These are phyloP conservation scores for Diceros bicornis DNA, from an alignment of 2,797 vertebrate species.

Conservation along the genomic window DNA sequence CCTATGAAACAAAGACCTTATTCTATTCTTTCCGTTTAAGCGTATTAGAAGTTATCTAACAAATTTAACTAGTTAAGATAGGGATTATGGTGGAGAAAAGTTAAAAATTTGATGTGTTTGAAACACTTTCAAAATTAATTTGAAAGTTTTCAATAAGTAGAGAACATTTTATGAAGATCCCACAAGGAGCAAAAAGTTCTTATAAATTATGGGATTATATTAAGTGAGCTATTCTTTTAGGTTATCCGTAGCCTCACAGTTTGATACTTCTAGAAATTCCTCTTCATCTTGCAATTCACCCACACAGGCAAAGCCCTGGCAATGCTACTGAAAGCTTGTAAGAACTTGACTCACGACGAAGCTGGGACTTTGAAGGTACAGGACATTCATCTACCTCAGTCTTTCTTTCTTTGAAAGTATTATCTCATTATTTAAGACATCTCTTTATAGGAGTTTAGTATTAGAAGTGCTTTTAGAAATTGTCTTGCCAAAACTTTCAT, in stretches of 20 bases:
- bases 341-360: not conserved
- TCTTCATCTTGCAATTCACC: not conserved
- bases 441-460: not conserved
- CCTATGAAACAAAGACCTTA: not conserved
- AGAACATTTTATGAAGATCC: not conserved
- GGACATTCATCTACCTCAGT: not conserved
- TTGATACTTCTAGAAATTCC: not conserved
- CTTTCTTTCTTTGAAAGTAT: not conserved
- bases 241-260: not conserved
- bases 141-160: not conserved
- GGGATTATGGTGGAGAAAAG: not conserved
- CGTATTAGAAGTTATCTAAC: not conserved
- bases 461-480: not conserved
- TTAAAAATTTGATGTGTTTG: not conserved
- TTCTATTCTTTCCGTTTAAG: not conserved
- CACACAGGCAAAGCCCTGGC: not conserved
- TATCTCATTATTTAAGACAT: not conserved
- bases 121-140: not conserved
- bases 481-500: not conserved
- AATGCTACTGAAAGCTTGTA: not conserved
- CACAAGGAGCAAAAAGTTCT: not conserved
- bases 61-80: not conserved
- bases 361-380: not conserved
- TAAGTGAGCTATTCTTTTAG: not conserved
- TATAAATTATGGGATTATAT: not conserved